Evolutionary conservation across 2,113 vertebrate genomes (phyloP), one percentile per base, ranked within the genome.

Genomic region (Corynorhinus townsendii): DNA sequence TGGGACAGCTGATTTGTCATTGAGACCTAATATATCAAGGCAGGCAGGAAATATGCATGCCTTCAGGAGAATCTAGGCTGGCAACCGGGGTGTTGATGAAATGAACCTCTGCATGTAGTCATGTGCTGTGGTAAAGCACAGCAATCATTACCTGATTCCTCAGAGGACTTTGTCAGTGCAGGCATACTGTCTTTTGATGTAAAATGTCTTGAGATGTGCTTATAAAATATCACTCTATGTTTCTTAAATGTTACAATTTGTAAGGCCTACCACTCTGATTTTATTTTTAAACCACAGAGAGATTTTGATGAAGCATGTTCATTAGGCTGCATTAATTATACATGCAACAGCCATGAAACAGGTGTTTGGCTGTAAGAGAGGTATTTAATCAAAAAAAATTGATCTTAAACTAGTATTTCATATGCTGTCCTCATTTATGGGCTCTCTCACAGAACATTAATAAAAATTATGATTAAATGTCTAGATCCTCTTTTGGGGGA

Each of bases 1-100:
- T 95, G 87, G 90, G 96, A 98, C 93, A 98, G 97, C 97, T 98
- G 98, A 98, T 98, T 98, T 98, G 96, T 98, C 96, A 94, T 22
- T 97, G 97, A 95, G 97, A 83, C 56, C 87, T 98, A 96, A 97
- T 98, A 94, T 66, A 97, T 98, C 94, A 97, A 96, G 95, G 97
- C 83, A 97, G 69, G 86, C 33, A 96, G 96, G 86, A 98, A 97
- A 97, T 96, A 66, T 64, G 33, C 66, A 96, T 96, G 56, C 81
- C 76, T 97, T 96, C 92, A 82, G 47, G 73, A 96, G 71, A 97
- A 68, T 76, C 22, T 56, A 91, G 68, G 52, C 84, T 96, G 91
- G 91, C 96, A 93, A 92, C 17, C 24, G 59, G 96, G 88, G 10
- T 97, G 52, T 96, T 98, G 95, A 93, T 59, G 47, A 97, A 97